A percentile compares a stretch with the other conserved stretches of the same genome.
phyloP scores from a whole-genome alignment of 1,140 invertebrate species.

The Calliphora vicina region DNA sequence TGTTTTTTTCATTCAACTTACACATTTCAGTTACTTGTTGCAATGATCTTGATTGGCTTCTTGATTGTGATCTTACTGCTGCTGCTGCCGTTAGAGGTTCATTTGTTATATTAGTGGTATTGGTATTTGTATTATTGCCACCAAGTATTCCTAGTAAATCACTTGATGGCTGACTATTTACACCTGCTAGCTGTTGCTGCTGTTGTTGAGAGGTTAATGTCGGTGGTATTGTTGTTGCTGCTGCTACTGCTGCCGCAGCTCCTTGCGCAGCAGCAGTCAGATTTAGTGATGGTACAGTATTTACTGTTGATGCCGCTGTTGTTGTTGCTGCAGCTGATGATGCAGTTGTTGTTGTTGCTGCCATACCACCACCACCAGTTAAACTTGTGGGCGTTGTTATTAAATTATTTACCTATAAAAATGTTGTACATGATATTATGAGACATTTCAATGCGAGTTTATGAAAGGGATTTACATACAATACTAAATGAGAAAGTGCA shows the following conservation, averaged over 20 bases:
- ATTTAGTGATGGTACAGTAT: constrained; percentile 6
- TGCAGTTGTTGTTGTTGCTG: constrained; percentile 20
- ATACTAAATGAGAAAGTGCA: no score
- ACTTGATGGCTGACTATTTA: constrained; percentile 18
- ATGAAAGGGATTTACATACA: not conserved
- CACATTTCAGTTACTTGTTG: not conserved
- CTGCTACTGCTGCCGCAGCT: not conserved
- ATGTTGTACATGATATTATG: not conserved
- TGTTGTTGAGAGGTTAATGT: not conserved
- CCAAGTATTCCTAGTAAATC: not conserved
- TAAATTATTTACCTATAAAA: constrained; percentile 41
- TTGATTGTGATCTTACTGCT: constrained; percentile 17
- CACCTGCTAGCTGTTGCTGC: not conserved
- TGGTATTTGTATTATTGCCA: not conserved
- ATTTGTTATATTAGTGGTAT: not conserved
- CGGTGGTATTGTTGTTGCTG: not conserved
- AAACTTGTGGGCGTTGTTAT: constrained; percentile 40
- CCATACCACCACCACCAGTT: constrained; percentile 39
- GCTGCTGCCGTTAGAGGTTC: not conserved
- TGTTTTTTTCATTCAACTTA: not conserved
- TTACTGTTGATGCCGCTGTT: constrained; percentile 34
- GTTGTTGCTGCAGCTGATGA: constrained; percentile 35
- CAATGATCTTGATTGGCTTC: constrained; percentile 47
- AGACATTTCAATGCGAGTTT: no score
- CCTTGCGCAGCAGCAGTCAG: not conserved